Percentiles rank a stretch among this genome's conserved stretches.
Evolutionary conservation across 2,797 vertebrate species (phyloP).

Genomic region (Thripadectes ignobilis): DNA sequence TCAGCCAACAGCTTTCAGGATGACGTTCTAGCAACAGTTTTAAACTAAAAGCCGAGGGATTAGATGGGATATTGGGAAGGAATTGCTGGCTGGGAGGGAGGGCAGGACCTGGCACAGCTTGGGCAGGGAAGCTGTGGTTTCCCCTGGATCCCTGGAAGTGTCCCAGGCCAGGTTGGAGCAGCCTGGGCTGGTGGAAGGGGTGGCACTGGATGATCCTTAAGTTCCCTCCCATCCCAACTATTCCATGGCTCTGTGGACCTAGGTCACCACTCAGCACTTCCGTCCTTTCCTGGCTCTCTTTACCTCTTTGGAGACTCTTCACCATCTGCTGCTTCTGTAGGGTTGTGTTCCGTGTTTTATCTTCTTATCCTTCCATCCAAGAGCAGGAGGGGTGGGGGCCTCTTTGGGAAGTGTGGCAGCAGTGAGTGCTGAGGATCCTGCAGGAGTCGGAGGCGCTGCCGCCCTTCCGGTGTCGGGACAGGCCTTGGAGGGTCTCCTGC

Average conservation of each 20-base stretch:
- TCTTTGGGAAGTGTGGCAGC: accelerated
- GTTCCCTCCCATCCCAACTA: not conserved
- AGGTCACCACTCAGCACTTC: accelerated
- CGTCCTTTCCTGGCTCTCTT: not conserved
- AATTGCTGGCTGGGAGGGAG: not conserved
- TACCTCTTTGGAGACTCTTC: accelerated
- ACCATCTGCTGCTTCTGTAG: not conserved
- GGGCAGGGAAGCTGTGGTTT: not conserved
- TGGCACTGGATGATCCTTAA: not conserved
- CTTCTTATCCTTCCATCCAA: accelerated
- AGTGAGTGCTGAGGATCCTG: not conserved
- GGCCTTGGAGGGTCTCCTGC: not conserved
- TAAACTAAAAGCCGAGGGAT: not conserved
- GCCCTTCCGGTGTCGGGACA: accelerated
- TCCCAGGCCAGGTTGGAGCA: not conserved
- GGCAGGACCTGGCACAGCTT: not conserved
- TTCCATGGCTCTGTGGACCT: not conserved
- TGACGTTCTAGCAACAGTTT: accelerated
- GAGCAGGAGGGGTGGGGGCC: not conserved
- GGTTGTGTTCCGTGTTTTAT: not conserved
- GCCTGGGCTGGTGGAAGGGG: too few relatives aligned
- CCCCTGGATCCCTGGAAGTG: not conserved
- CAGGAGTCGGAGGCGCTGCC: accelerated
- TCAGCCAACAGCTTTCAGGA: not conserved
- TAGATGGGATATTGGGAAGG: not conserved